Conservation (phyloP, 2,113 vertebrate species). For the Poecilia latipinna region DNA sequence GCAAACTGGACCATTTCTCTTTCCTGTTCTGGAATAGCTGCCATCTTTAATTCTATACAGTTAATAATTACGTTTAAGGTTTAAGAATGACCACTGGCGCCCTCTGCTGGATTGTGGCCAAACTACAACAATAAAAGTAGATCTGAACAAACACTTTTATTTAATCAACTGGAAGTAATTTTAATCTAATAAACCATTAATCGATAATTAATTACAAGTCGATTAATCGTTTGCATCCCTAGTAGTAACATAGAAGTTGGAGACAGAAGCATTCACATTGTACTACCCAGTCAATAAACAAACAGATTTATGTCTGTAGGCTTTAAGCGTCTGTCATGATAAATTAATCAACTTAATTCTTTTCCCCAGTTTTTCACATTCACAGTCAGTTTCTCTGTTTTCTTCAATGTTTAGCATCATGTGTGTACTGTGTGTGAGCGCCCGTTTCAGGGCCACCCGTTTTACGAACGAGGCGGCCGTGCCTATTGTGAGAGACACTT, state of each 20-base stretch:
- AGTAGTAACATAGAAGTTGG: not conserved
- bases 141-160: too few relatives aligned
- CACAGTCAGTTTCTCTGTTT: constrained; percentile 14
- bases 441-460: constrained; percentile 77
- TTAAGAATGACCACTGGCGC: too few relatives aligned
- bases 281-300: not conserved
- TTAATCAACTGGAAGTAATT: too few relatives aligned
- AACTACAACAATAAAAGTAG: too few relatives aligned
- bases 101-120: too few relatives aligned
- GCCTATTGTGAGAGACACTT: constrained; percentile 80
- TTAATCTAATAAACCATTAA: too few relatives aligned
- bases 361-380: constrained; percentile 3
- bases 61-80: too few relatives aligned
- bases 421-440: constrained; percentile 79
- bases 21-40: too few relatives aligned
- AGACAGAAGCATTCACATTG: not conserved
- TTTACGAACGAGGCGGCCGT: constrained; percentile 73
- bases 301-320: not conserved
- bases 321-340: not conserved
- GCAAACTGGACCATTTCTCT: too few relatives aligned
- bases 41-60: too few relatives aligned
- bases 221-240: too few relatives aligned
- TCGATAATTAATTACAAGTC: too few relatives aligned
- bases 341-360: not conserved
- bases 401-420: constrained; percentile 65